Percentiles rank a stretch among this genome's conserved stretches.
phyloP scores from a whole-genome alignment of 2,888 invertebrate species.

The Syritta pipiens region DNA sequence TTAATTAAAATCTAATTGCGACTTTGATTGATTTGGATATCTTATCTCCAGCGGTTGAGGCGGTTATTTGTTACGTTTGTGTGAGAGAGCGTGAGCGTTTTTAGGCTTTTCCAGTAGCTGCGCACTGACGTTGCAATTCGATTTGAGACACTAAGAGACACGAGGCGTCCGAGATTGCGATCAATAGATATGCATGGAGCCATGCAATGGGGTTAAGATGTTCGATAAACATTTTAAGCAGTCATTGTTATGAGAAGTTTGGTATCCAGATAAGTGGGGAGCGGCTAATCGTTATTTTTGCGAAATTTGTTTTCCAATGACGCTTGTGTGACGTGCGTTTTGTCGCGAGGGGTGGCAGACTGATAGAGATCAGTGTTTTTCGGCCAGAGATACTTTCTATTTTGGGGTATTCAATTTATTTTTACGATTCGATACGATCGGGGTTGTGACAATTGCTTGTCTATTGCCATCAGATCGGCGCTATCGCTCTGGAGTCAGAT shows the following conservation, averaged over 20 bases:
- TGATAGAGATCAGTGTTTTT: background rate
- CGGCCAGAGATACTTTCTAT: too few species aligned
- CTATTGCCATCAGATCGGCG: too few species aligned
- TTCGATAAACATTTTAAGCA: background rate
- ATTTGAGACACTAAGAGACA: background rate
- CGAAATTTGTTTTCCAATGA: background rate
- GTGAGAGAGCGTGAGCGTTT: background rate
- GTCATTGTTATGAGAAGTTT: too few species aligned
- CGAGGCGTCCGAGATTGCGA: background rate
- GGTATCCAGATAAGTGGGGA: background rate
- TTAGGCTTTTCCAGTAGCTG: background rate
- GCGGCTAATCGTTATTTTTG: background rate
- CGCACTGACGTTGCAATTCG: background rate
- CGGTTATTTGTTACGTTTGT: background rate
- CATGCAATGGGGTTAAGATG: background rate
- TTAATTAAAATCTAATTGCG: conserved; percentile 20
- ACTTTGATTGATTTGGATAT: background rate
- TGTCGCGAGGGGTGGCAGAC: background rate
- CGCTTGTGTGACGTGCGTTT: too few species aligned
- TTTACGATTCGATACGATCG: too few species aligned
- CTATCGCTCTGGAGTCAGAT: too few species aligned
- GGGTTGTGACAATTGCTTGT: too few species aligned
- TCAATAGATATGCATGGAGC: background rate
- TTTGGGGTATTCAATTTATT: too few species aligned
- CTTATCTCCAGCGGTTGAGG: conserved; percentile 13